These are phyloP conservation scores for Drosophila rufa DNA, from an alignment of 1,140 invertebrate genomes.

Conservation along the genomic window DNA sequence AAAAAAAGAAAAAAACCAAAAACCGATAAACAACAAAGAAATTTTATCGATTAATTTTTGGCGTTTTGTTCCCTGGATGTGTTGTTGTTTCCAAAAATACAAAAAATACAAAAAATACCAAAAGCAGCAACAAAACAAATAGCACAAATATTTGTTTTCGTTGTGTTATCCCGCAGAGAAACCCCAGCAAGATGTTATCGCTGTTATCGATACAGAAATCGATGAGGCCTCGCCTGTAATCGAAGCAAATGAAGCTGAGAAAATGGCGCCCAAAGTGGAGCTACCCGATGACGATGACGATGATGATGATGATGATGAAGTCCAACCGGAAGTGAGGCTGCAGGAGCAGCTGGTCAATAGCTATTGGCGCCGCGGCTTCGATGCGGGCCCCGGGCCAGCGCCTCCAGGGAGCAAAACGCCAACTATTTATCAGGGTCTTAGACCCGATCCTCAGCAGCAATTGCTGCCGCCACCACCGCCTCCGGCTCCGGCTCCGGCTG, in stretches of 20 bases:
- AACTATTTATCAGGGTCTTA: conserved; percentile 74
- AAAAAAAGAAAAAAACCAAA: conserved; percentile 18
- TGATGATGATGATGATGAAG: background rate
- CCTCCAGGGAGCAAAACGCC: conserved; percentile 69
- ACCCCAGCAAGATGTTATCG: conserved; percentile 1
- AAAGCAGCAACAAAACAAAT: conserved; percentile 69
- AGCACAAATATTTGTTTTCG: conserved; percentile 67
- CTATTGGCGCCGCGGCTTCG: conserved; percentile 90
- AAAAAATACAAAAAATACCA: conserved; percentile 26
- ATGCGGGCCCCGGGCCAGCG: conserved; percentile 67
- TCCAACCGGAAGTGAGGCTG: background rate
- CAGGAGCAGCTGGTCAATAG: conserved; percentile 90
- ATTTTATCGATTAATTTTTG: conserved; percentile 77
- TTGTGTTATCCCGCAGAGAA: conserved; percentile 74
- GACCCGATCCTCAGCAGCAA: conserved; percentile 69
- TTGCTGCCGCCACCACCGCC: conserved; percentile 49
- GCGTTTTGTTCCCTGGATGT: conserved; percentile 82
- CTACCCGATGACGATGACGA: conserved; percentile 54
- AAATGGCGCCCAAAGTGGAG: conserved; percentile 52
- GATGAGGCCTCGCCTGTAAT: conserved; percentile 5
- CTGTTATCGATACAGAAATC: background rate
- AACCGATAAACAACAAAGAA: conserved; percentile 40
- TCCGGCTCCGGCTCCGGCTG: conserved; percentile 1
- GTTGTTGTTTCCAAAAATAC: conserved; percentile 61
- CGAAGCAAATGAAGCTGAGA: background rate